phyloP scores from a whole-genome alignment of 2,797 vertebrate species.

The Sebastes taczanowskii region DNA sequence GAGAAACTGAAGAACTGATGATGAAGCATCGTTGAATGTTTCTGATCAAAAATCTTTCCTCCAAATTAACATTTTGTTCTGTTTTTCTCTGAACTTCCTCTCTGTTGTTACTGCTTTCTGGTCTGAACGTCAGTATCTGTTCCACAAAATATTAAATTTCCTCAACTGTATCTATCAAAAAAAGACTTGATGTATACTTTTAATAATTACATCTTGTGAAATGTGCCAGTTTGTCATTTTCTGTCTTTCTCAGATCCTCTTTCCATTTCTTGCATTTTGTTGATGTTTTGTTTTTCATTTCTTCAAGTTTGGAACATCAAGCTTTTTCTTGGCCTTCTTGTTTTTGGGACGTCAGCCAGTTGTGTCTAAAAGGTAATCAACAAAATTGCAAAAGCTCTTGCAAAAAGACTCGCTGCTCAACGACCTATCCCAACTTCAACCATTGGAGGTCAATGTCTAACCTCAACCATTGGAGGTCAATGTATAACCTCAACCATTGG shows the following conservation, averaged over 20 bases:
- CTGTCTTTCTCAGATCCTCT: constrained; percentile 41
- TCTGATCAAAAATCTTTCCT: neutral
- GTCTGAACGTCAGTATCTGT: constrained; percentile 41
- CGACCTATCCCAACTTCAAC: too few relatives aligned
- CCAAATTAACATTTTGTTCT: constrained; percentile 47
- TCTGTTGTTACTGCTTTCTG: neutral
- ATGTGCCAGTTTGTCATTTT: constrained; percentile 10
- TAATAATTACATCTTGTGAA: constrained; percentile 3
- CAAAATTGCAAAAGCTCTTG: too few relatives aligned
- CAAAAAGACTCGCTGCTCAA: too few relatives aligned
- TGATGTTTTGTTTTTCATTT: neutral
- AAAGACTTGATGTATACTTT: neutral
- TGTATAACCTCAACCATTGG: too few relatives aligned
- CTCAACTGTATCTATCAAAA: neutral
- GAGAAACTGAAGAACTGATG: constrained; percentile 41
- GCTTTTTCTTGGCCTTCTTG: neutral
- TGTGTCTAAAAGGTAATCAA: too few relatives aligned
- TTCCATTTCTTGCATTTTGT: constrained; percentile 3
- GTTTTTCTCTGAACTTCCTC: constrained; percentile 50
- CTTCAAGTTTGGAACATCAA: neutral
- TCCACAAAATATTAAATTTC: constrained; percentile 51
- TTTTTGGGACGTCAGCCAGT: neutral
- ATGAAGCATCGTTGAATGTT: neutral
- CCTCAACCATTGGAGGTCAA: too few relatives aligned
- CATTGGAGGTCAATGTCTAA: too few relatives aligned